Evolutionary conservation across 2,113 vertebrate species (phyloP).

Genomic region (Castor canadensis): DNA sequence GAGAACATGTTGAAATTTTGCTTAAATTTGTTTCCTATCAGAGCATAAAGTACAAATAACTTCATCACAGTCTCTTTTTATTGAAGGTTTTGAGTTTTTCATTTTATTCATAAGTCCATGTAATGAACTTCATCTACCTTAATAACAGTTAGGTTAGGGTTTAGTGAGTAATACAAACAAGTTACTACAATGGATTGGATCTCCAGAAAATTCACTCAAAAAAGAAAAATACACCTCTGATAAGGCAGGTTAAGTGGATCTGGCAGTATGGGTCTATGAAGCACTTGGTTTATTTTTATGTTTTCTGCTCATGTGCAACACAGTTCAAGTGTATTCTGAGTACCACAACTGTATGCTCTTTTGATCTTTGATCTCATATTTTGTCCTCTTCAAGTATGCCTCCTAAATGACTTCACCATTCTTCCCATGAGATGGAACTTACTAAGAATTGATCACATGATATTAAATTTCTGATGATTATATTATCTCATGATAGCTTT

Average conservation of each 20-base stretch:
- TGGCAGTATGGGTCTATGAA: not conserved
- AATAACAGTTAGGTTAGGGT: not conserved
- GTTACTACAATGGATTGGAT: not conserved
- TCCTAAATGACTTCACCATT: not conserved
- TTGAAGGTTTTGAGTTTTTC: not conserved
- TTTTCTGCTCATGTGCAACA: not conserved
- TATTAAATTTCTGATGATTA: not conserved
- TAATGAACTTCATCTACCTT: not conserved
- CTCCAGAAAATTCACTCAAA: not conserved
- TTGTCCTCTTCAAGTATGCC: not conserved
- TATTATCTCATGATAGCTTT: not conserved
- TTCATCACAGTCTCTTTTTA: not conserved
- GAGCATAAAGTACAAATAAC: not conserved
- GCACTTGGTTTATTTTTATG: not conserved
- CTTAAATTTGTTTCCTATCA: not conserved
- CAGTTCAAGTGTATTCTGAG: not conserved
- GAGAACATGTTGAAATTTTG: not conserved
- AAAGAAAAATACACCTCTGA: not conserved
- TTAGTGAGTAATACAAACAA: not conserved
- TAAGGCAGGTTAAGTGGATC: not conserved
- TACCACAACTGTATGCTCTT: not conserved
- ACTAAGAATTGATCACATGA: not conserved
- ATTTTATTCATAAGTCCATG: not conserved
- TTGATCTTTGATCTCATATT: not conserved
- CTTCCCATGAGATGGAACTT: not conserved